Evolutionary conservation across 2,888 invertebrate genomes (phyloP).

Genomic region (Calameuta idolon): DNA sequence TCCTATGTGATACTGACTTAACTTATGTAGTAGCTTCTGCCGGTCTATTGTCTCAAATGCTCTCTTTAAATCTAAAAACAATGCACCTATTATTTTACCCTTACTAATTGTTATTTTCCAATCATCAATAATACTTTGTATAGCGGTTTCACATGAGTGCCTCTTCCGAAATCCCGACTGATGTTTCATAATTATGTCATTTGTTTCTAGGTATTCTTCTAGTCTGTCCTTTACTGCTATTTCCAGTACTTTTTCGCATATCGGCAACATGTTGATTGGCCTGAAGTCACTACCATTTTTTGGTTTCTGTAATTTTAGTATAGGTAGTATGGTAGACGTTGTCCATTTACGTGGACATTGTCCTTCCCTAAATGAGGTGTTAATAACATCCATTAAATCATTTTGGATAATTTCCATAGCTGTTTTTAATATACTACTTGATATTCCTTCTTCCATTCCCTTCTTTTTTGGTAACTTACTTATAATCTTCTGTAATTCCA

Average conservation of each 20-base stretch:
- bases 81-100: slow-evolving; percentile 24
- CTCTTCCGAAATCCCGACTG: slow-evolving; percentile 23
- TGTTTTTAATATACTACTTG: too few relatives aligned
- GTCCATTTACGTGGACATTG: slow-evolving; percentile 13
- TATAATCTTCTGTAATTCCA: too few relatives aligned
- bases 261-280: slow-evolving; percentile 24
- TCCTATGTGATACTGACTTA: too few relatives aligned
- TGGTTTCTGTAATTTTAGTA: slow-evolving; percentile 12
- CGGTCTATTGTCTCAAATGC: too few relatives aligned
- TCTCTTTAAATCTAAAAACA: too few relatives aligned
- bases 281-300: slow-evolving; percentile 15
- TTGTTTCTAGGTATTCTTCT: neutral
- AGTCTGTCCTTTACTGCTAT: neutral
- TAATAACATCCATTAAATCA: too few relatives aligned
- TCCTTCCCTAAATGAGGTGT: too few relatives aligned
- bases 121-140: slow-evolving; percentile 20
- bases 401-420: too few relatives aligned
- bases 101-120: slow-evolving; percentile 23
- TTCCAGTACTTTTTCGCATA: slow-evolving; percentile 2
- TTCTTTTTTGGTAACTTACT: too few relatives aligned
- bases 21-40: too few relatives aligned
- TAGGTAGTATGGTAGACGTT: slow-evolving; percentile 12
- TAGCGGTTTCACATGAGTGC: slow-evolving; percentile 27
- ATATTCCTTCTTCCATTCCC: too few relatives aligned
- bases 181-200: slow-evolving; percentile 1